Evolutionary conservation across 2,113 vertebrate genomes (phyloP), one percentile per base, ranked within the genome.

Genomic region (Tyto alba): DNA sequence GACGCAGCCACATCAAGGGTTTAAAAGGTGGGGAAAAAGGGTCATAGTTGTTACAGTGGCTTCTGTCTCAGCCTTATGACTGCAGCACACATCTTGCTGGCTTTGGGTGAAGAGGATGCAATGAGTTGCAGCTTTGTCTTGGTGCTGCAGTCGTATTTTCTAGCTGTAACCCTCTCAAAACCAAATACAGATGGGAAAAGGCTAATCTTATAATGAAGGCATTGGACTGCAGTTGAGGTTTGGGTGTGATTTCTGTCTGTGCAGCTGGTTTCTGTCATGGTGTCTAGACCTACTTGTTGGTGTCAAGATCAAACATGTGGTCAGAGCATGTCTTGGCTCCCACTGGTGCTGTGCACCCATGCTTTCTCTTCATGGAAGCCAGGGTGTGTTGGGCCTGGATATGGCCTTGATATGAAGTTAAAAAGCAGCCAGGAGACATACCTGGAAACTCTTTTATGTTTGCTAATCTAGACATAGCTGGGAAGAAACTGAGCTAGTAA

Each of bases 291-390:
- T 22, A 14, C 0, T 0, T 56, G 48, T 66, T 56, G 50, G 27
- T 57, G 41, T 59, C 22, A 17, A 66, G 76, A 81, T 67, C 47
- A 74, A 66, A 57, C 40, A 2, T 19, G 43, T 43, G 52, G 50
- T 63, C 64, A 48, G 50, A 62, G 32, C 0, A 0, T 5, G 34
- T n/a, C 63, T 59, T 15, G 55, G 55, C 59, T 81, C 62, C 55
- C 1, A 0, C 16, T 1, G 3, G 16, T 5, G 30, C 62, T 6
- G 5, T 19, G 52, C 40, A 21, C 53, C 45, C 20, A 0, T 11
- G 6, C 45, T 64, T 74, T 29, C 63, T 45, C 13, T 8, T n/a
- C 0, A 0, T 40, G 59, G 68, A 79, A 82, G 48, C 43, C 47
- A 67, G 60, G 68, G 50, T 74, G 83, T 63, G 60, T 56, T 84